Evolutionary conservation across 1,140 invertebrate genomes (phyloP).

Genomic region (Cyclina sinensis): DNA sequence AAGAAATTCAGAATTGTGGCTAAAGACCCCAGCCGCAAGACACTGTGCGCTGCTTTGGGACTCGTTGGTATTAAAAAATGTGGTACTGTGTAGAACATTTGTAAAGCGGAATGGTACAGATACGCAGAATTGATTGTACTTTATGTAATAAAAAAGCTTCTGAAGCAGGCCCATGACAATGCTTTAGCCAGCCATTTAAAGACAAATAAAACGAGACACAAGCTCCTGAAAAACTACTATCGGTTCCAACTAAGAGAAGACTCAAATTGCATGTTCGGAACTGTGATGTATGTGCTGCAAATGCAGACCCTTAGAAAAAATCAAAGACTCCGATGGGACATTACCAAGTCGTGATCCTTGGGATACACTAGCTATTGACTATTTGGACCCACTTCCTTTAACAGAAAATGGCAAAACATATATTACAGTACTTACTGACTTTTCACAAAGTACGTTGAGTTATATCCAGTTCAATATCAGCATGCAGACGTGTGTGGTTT

Average conservation of each 20-base stretch:
- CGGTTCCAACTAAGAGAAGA: slow-evolving; percentile 6
- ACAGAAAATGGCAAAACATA: slow-evolving; percentile 8
- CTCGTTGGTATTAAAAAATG: not conserved
- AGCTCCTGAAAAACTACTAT: not conserved
- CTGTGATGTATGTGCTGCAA: slow-evolving; percentile 6
- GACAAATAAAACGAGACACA: slow-evolving; percentile 7
- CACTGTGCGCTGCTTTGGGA: not conserved
- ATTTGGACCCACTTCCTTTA: not conserved
- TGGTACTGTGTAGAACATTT: too few relatives aligned
- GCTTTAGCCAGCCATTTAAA: too few relatives aligned
- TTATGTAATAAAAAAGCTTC: not conserved
- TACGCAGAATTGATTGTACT: not conserved
- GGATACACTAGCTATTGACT: not conserved
- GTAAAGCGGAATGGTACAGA: not conserved
- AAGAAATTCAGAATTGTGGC: not conserved
- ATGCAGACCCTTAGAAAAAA: slow-evolving; percentile 5
- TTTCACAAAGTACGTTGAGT: not conserved
- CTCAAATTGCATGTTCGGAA: not conserved
- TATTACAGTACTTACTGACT: not conserved
- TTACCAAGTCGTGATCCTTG: slow-evolving; percentile 10
- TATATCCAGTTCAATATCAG: not conserved
- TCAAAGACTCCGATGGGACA: too few relatives aligned
- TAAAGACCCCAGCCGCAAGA: not conserved
- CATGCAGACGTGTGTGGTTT: slow-evolving; percentile 2
- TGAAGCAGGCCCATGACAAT: too few relatives aligned